These are phyloP conservation scores for Pseudomugil tenellus DNA, from an alignment of 2,797 vertebrate genomes.

Conservation along the genomic window DNA sequence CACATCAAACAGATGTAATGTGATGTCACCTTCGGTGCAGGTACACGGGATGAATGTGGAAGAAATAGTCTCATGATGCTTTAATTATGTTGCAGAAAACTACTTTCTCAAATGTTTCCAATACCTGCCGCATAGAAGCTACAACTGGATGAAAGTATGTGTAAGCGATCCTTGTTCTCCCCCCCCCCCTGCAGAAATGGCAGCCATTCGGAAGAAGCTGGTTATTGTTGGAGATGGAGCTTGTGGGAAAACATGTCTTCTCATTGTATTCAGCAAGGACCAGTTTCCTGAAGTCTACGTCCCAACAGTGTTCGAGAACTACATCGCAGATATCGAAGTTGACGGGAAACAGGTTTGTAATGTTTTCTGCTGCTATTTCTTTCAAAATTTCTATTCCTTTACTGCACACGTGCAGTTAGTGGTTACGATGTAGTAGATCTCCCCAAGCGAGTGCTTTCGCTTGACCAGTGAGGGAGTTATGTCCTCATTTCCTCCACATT, in stretches of 20 bases:
- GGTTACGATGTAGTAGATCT: not conserved
- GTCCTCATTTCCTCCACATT: not conserved
- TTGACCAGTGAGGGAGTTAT: not conserved
- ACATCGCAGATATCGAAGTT: constrained; percentile 98
- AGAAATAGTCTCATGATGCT: constrained; percentile 1
- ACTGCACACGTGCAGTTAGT: not conserved
- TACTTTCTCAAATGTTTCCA: constrained; percentile 24
- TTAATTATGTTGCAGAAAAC: not conserved
- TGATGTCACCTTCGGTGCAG: constrained; percentile 16
- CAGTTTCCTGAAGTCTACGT: constrained; percentile 98
- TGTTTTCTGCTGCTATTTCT: not conserved
- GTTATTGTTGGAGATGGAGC: constrained; percentile 98
- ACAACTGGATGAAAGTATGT: constrained; percentile 2
- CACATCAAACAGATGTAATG: constrained; percentile 34
- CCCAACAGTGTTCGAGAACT: constrained; percentile 98
- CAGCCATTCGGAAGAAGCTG: constrained; percentile 96
- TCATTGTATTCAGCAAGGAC: constrained; percentile 98
- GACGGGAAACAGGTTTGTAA: constrained; percentile 92
- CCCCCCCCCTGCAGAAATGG: constrained; percentile 86
- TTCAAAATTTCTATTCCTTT: not conserved
- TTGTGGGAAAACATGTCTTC: constrained; percentile 96
- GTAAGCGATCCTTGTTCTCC: constrained; percentile 19
- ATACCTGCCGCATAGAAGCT: constrained; percentile 11
- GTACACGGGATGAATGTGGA: not conserved
- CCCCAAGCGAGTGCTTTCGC: not conserved